Base-by-base conservation (phyloP, 2,797 vertebrate genomes). In the Pogonophryne albipinna region DNA sequence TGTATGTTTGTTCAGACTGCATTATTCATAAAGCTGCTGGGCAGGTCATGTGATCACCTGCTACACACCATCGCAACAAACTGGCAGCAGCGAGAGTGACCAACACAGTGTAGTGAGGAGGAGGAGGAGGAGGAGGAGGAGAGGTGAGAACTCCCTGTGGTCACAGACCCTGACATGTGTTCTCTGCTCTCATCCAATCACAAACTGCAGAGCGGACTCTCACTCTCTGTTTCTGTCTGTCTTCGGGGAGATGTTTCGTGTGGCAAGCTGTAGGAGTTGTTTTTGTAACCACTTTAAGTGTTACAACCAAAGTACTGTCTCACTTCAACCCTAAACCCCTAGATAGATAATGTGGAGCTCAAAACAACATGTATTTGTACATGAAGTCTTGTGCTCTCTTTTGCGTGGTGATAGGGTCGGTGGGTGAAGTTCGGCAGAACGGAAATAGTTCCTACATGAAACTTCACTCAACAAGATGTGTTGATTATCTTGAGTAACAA, bases 1-100 rank as follows among this genome's bases (percentile, higher is more conserved):
- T 95, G 92, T 94, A 93, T 92, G 93, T 95, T 97, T 96, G 93
- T 94, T 96, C 93, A 95, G 94, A 93, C 93, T 96, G 93, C 91
- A 96, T 96, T 95, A 96, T 97, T 97, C 91, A 96, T 95, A 94
- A 95, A 95, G 89, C 66, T 56, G 61, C 73, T 10, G 56, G 58
- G 42, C 38, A 57, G 44, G 71, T 77, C 93, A 78, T 87, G 92
- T 91, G 91, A 94, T 88, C 86, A 92, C 83, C 84, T 38, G 1
- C 34, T 38, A 38, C 34, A 38, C 34, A 38, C 34, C 34, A 38
- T 9, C 80, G 63, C 69, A 78, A 81, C 87, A 84, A 89, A 80
- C 79, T 80, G 89, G 86, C 88, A 87, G 83, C 75, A 79, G 89
- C 79, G 77, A 55, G 76, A 87, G 84, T 58, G 87, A 90, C 91